A percentile compares a stretch with the other conserved stretches of the same genome.
Conservation (phyloP, 2,113 vertebrate species). For the Odobenus rosmarus region DNA sequence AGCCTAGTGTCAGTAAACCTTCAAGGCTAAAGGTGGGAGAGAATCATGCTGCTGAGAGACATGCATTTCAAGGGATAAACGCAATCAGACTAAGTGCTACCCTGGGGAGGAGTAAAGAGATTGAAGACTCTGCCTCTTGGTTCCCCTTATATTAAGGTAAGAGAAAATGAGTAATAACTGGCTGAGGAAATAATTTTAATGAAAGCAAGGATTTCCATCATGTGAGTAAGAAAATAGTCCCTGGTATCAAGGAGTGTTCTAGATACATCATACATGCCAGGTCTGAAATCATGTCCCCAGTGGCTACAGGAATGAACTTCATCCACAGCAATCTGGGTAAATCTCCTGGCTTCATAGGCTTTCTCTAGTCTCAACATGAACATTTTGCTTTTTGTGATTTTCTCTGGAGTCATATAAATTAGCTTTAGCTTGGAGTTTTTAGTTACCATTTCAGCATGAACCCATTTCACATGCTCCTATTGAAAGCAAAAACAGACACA, state of each 20-base stretch:
- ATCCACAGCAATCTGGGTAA: conserved; percentile 94
- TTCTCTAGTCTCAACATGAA: conserved; percentile 98
- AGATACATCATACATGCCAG: conserved; percentile 86
- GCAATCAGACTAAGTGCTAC: background rate
- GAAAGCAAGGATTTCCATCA: background rate
- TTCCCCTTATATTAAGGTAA: background rate
- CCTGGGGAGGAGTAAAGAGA: background rate
- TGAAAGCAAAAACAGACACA: conserved; percentile 7
- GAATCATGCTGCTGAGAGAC: background rate
- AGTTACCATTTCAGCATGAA: conserved; percentile 91
- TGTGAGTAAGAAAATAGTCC: background rate
- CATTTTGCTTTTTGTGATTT: conserved; percentile 97
- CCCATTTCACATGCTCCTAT: conserved; percentile 94
- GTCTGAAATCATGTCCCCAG: conserved; percentile 99
- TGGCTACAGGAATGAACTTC: conserved; percentile 99
- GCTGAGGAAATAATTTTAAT: background rate
- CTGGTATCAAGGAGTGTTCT: background rate
- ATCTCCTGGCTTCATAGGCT: conserved; percentile 90
- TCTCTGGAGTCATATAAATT: conserved; percentile 97
- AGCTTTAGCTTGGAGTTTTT: conserved; percentile 90
- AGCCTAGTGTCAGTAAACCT: background rate
- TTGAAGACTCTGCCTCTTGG: background rate
- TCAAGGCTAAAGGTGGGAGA: background rate
- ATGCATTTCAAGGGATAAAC: background rate
- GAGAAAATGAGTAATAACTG: background rate